Percentiles rank a stretch among this genome's conserved stretches.
These are phyloP conservation scores for Ferrisia virgata DNA, from an alignment of 2,888 invertebrate species.

Conservation along the genomic window DNA sequence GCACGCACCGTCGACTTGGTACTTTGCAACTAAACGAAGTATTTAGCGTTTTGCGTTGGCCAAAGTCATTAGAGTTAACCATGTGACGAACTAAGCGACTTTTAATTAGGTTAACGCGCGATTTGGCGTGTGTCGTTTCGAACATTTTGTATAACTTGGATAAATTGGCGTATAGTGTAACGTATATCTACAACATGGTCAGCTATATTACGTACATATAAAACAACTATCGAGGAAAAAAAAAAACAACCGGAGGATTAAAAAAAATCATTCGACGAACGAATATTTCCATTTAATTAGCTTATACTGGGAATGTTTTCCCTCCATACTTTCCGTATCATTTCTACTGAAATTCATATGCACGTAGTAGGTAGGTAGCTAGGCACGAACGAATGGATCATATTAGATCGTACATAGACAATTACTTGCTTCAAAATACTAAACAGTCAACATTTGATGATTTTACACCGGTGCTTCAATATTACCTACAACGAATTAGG, in stretches of 20 bases:
- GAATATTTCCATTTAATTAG: neutral
- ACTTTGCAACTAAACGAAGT: conserved; percentile 29
- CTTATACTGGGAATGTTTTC: too few species aligned
- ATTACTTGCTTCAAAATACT: too few species aligned
- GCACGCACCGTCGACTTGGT: conserved; percentile 23
- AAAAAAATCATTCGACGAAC: neutral
- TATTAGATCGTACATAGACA: too few species aligned
- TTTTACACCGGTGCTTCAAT: too few species aligned
- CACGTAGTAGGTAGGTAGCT: too few species aligned
- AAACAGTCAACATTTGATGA: too few species aligned
- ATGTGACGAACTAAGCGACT: conserved; percentile 42
- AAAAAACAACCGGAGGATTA: neutral
- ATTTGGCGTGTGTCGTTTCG: conserved; percentile 11
- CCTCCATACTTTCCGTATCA: too few species aligned
- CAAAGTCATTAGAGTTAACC: conserved; percentile 38
- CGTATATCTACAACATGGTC: too few species aligned
- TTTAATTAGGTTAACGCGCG: conserved; percentile 42
- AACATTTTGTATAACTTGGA: neutral
- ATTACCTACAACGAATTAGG: too few species aligned
- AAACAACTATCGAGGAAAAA: neutral
- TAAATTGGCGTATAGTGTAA: neutral
- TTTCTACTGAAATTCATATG: too few species aligned
- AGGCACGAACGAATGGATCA: too few species aligned
- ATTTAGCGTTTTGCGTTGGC: conserved; percentile 29
- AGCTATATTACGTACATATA: too few species aligned